Evolutionary conservation across 1,140 invertebrate genomes (phyloP).

Genomic region (Melanaphis sacchari): DNA sequence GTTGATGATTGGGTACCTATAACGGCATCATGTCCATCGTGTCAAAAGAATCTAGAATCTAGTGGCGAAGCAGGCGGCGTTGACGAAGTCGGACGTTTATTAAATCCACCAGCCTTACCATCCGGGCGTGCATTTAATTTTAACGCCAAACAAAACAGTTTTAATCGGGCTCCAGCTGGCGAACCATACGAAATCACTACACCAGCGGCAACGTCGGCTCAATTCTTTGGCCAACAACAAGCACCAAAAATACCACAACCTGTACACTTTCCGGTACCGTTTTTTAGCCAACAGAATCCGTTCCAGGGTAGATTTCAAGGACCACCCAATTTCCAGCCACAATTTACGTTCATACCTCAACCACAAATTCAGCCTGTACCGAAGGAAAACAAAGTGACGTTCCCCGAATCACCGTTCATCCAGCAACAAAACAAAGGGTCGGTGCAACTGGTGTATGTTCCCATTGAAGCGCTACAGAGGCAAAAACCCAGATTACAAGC

Average conservation of each 20-base stretch:
- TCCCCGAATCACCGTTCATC: conserved; percentile 45
- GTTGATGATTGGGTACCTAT: conserved; percentile 58
- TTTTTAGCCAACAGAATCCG: conserved; percentile 46
- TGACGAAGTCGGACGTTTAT: conserved; percentile 58
- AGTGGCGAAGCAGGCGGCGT: background rate
- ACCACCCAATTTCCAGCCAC: conserved; percentile 24
- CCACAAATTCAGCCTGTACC: background rate
- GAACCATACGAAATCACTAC: conserved; percentile 43
- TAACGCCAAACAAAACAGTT: background rate
- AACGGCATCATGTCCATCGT: conserved; percentile 23
- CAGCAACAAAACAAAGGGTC: conserved; percentile 68
- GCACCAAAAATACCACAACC: conserved; percentile 45
- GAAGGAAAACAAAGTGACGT: conserved; percentile 50
- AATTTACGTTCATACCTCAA: conserved; percentile 44
- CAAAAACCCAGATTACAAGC: conserved; percentile 34
- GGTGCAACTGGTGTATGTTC: conserved; percentile 80
- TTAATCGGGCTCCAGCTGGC: background rate
- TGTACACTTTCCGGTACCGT: conserved; percentile 43
- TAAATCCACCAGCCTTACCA: conserved; percentile 53
- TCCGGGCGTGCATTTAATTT: conserved; percentile 37
- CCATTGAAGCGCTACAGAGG: conserved; percentile 74
- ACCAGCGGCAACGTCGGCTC: background rate
- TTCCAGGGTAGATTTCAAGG: conserved; percentile 35
- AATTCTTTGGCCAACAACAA: conserved; percentile 24
- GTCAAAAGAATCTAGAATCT: conserved; percentile 29